These are phyloP conservation scores for Drosophila lini DNA, from an alignment of 1,140 invertebrate genomes.

Conservation along the genomic window DNA sequence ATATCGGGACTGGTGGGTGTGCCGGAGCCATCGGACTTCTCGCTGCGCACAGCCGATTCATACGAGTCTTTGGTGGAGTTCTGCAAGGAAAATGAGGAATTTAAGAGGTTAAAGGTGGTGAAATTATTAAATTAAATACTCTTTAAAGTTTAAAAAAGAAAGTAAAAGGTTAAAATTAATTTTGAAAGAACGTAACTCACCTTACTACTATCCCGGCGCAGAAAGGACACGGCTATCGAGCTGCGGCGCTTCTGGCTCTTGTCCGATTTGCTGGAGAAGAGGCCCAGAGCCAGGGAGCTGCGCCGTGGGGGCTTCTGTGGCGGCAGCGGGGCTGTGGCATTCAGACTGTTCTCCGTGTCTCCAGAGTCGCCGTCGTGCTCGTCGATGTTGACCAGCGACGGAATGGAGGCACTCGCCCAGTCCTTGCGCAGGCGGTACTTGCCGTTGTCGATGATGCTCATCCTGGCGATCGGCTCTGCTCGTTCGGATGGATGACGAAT, in stretches of 20 bases:
- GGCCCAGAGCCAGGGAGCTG: constrained; percentile 79
- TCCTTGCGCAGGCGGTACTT: constrained; percentile 83
- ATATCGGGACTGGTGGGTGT: constrained; percentile 72
- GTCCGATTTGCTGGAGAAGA: constrained; percentile 78
- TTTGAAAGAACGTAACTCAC: constrained; percentile 39
- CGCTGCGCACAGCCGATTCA: constrained; percentile 81
- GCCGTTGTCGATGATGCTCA: constrained; percentile 80
- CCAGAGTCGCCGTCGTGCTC: constrained; percentile 73
- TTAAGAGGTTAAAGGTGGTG: not conserved
- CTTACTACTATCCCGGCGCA: constrained; percentile 81
- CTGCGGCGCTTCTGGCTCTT: constrained; percentile 82
- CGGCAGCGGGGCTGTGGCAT: constrained; percentile 66
- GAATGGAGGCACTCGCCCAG: constrained; percentile 84
- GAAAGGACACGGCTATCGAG: constrained; percentile 79
- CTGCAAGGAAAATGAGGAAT: constrained; percentile 21
- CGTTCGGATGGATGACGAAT: constrained; percentile 1
- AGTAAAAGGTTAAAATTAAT: not conserved
- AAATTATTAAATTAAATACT: no score
- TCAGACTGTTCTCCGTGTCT: constrained; percentile 54
- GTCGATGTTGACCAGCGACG: constrained; percentile 84
- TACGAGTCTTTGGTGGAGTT: constrained; percentile 83
- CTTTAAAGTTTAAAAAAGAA: not conserved
- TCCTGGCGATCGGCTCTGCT: constrained; percentile 40
- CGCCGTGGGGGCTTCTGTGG: constrained; percentile 81
- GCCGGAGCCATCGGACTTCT: constrained; percentile 79